Percentiles rank a stretch among this genome's conserved stretches.
Evolutionary conservation across 2,888 invertebrate genomes (phyloP).

Genomic region (Drosophila nigricruria): DNA sequence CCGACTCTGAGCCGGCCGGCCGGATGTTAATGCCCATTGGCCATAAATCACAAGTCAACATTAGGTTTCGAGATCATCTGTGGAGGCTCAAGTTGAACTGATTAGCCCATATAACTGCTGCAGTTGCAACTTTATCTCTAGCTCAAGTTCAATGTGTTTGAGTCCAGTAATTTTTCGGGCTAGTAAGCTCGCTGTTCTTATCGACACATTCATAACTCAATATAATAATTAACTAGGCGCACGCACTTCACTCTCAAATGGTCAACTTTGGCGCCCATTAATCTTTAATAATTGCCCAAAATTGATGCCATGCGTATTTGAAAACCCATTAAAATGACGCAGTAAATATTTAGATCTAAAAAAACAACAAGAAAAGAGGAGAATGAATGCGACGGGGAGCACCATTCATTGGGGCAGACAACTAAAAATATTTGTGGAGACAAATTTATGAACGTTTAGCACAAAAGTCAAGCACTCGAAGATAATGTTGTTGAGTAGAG

Average conservation of each 20-base stretch:
- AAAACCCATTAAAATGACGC: slow-evolving; percentile 68
- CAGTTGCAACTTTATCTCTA: slow-evolving; percentile 12
- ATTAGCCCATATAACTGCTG: background rate
- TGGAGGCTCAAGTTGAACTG: background rate
- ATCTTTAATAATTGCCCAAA: slow-evolving; percentile 81
- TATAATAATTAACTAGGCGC: slow-evolving; percentile 58
- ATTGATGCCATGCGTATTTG: slow-evolving; percentile 78
- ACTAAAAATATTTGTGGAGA: slow-evolving; percentile 67
- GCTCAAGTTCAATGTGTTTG: slow-evolving; percentile 33
- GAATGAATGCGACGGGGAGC: slow-evolving; percentile 9
- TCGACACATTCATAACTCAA: slow-evolving; percentile 54
- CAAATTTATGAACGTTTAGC: slow-evolving; percentile 83
- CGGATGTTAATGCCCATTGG: slow-evolving; percentile 61
- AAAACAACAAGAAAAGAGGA: background rate
- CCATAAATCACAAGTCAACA: slow-evolving; percentile 43
- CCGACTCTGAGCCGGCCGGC: slow-evolving; percentile 33
- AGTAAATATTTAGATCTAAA: slow-evolving; percentile 56
- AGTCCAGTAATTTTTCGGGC: slow-evolving; percentile 56
- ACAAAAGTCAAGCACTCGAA: slow-evolving; percentile 80
- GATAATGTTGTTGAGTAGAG: slow-evolving; percentile 72
- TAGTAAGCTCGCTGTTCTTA: slow-evolving; percentile 38
- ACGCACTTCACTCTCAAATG: slow-evolving; percentile 37
- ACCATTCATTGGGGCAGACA: slow-evolving; percentile 60
- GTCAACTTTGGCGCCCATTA: slow-evolving; percentile 68
- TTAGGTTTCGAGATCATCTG: slow-evolving; percentile 13